Conservation (phyloP, 2,113 vertebrate species). For the Typhlomys cinereus region DNA sequence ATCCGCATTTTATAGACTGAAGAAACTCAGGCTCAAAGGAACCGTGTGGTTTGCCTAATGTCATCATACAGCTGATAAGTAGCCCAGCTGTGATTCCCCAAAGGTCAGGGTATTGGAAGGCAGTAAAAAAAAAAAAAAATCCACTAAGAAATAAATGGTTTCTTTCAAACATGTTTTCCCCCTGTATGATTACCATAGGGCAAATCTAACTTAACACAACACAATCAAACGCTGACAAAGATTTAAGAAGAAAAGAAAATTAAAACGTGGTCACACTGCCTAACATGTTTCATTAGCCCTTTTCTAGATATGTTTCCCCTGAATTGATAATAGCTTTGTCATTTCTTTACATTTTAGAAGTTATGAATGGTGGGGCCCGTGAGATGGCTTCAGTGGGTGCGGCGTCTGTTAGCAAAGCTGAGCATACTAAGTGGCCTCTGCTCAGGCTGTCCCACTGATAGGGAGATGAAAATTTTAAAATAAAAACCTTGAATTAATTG, state of each 20-base stretch:
- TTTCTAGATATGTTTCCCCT: not conserved
- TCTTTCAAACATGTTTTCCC: not conserved
- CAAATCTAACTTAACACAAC: not conserved
- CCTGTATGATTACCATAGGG: not conserved
- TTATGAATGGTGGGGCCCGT: too few species aligned
- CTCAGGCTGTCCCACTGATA: too few species aligned
- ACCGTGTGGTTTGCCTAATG: not conserved
- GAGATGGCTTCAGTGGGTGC: too few species aligned
- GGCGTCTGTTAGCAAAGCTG: too few species aligned
- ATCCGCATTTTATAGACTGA: not conserved
- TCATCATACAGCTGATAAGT: not conserved
- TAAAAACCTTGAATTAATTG: too few species aligned
- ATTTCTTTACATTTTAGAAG: not conserved
- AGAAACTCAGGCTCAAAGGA: not conserved
- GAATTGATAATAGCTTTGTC: not conserved
- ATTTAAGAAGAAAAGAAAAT: constrained; percentile 35
- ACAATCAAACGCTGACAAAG: not conserved
- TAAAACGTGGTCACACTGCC: not conserved
- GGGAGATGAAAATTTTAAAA: too few species aligned
- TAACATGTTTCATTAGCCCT: not conserved
- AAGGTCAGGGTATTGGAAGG: not conserved
- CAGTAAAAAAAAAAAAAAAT: constrained; percentile 33
- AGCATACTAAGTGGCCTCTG: too few species aligned
- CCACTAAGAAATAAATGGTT: not conserved
- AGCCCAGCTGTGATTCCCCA: not conserved